phyloP scores from a whole-genome alignment of 2,888 invertebrate species.

The Chydorus sphaericus region DNA sequence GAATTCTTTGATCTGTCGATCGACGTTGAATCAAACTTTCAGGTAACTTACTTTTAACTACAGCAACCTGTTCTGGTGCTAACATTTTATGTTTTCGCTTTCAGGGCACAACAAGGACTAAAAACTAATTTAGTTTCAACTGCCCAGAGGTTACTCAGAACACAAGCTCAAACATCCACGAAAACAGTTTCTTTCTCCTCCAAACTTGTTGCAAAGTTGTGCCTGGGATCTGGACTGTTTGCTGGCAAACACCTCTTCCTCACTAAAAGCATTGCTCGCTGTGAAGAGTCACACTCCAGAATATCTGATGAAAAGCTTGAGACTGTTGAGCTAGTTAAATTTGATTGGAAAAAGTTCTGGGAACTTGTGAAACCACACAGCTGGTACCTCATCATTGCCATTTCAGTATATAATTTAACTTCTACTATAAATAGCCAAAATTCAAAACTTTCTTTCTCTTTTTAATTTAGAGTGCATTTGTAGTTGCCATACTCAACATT shows the following conservation, averaged over 20 bases:
- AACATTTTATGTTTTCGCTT: too few species aligned
- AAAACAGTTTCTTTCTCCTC: background rate
- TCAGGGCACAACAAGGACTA: too few species aligned
- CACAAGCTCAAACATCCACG: background rate
- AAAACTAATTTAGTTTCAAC: background rate
- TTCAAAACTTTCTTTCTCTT: constrained; percentile 15
- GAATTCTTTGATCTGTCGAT: too few species aligned
- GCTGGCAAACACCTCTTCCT: background rate
- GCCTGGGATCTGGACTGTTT: background rate
- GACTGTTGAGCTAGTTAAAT: constrained; percentile 32
- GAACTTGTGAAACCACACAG: constrained; percentile 57
- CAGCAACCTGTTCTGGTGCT: too few species aligned
- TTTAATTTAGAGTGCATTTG: constrained; percentile 60
- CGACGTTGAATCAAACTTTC: too few species aligned
- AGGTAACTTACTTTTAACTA: too few species aligned
- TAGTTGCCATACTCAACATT: constrained; percentile 75
- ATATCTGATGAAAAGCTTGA: background rate
- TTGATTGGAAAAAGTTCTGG: constrained; percentile 65
- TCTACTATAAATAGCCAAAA: constrained; percentile 2
- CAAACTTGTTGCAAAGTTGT: background rate
- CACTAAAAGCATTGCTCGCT: background rate
- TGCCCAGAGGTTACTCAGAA: background rate
- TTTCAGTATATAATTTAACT: constrained; percentile 56
- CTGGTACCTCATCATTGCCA: constrained; percentile 57
- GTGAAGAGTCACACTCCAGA: background rate